A percentile compares a stretch with the other conserved stretches of the same genome.
These are phyloP conservation scores for Nyctereutes procyonoides DNA, from an alignment of 2,113 vertebrate genomes.

Conservation along the genomic window DNA sequence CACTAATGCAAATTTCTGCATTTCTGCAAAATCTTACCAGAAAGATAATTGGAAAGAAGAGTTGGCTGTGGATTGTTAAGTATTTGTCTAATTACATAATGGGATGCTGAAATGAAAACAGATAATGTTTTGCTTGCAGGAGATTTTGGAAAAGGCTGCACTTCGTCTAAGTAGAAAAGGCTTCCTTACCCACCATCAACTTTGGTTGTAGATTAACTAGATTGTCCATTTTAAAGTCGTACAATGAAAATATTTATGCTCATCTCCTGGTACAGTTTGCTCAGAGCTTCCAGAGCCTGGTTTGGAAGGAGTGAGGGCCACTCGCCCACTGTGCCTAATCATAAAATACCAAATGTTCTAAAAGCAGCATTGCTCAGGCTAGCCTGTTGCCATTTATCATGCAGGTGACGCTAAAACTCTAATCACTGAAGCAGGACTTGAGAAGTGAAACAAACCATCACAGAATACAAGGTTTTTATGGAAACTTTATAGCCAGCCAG, in stretches of 20 bases:
- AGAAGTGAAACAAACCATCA: neutral
- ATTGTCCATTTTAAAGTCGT: neutral
- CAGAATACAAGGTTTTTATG: neutral
- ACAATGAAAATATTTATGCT: neutral
- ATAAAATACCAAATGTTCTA: conserved; percentile 7
- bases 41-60: neutral
- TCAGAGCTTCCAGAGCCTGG: neutral
- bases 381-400: neutral
- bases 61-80: neutral
- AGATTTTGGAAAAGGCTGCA: neutral
- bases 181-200: neutral
- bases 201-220: neutral
- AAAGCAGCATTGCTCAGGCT: neutral
- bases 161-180: neutral
- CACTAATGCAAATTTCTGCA: neutral
- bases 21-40: neutral
- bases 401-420: neutral
- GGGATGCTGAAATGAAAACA: neutral
- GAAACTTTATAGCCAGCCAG: neutral
- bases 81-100: neutral
- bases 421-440: neutral
- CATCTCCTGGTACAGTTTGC: neutral
- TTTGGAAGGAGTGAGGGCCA: neutral
- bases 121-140: neutral
- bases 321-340: neutral